A percentile compares a stretch with the other conserved stretches of the same genome.
Conservation (phyloP, 1,140 invertebrate genomes). For the Gonioctena quinquepunctata region DNA sequence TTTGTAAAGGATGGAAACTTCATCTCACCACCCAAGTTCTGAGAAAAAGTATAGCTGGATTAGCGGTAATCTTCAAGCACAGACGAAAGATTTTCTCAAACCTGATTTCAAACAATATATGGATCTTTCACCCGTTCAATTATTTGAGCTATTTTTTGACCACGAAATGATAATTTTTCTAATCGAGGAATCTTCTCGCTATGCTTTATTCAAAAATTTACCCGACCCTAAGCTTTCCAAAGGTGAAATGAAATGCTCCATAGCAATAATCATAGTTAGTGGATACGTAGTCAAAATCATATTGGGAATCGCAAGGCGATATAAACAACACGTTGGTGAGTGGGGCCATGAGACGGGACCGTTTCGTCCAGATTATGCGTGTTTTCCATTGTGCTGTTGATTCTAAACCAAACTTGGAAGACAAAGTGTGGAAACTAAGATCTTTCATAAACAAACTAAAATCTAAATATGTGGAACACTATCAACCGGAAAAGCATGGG, state of each 20-base stretch:
- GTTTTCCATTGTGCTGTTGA: conserved; percentile 43
- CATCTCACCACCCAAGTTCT: no score
- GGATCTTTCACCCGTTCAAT: neutral
- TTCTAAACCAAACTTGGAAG: conserved; percentile 21
- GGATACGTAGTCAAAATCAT: no score
- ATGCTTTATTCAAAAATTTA: neutral
- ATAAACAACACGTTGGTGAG: conserved; percentile 41
- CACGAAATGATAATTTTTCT: neutral
- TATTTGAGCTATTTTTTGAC: neutral
- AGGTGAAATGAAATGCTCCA: neutral
- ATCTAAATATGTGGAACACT: conserved; percentile 22
- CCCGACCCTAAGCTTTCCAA: neutral
- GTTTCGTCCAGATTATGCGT: conserved; percentile 46
- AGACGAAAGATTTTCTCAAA: no score
- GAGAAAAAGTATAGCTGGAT: no score
- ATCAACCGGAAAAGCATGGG: conserved; percentile 12
- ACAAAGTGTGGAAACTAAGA: conserved; percentile 30
- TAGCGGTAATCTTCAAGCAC: no score
- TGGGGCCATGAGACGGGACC: conserved; percentile 43
- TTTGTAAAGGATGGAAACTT: no score
- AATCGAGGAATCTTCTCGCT: neutral
- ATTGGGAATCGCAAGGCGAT: conserved; percentile 48
- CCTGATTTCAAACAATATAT: no score
- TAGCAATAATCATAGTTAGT: neutral
- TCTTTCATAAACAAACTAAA: conserved; percentile 27